Base-by-base conservation (phyloP, 2,797 vertebrate genomes). In the Acropternis orthonyx region DNA sequence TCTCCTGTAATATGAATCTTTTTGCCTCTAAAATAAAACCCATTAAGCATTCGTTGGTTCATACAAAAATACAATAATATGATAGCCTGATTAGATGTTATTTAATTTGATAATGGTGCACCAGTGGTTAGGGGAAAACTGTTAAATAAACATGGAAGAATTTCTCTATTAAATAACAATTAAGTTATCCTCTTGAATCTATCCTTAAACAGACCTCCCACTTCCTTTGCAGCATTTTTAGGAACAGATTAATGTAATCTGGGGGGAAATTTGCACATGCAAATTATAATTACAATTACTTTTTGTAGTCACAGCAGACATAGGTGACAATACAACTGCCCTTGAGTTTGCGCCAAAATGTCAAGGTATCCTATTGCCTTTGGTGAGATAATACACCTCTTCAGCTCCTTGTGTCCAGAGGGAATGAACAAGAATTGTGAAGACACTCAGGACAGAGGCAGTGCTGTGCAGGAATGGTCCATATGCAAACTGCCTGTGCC, bases 61-160 rank as follows among this genome's bases (percentile, higher is more conserved):
- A 77, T 91, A 61, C 58, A 85, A 93, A 79, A 96, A 79, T 89
- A 92, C 43, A 88, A 84, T 96, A 93, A 96, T 86, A 61, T 96
- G 92, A 63, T 79, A 94, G 88, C 77, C 51, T 96, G 95, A 95
- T 96, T 95, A 93, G 87, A 95, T 46, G 44, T 69, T 95, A 88
- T 88, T 95, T 96, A 94, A 97, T 97, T 92, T 97, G 93, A 66
- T 96, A 97, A 96, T 96, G 94, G 95, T 46, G 14, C 8, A 73
- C 27, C 32, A 80, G 55, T 82, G 55, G 52, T 67, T 83, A 19
- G 23, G 15, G 66, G 77, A 46, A 92, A 92, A 77, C 37, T 63
- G 19, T 58, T 89, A 86, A 95, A 95, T 77, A 74, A 95, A 89
- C 54, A 75, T n/a, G 83, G 74, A 72, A 37, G 41, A 55, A 88